These are phyloP conservation scores for Lophura nycthemera DNA, from an alignment of 2,113 vertebrate genomes.

Conservation along the genomic window DNA sequence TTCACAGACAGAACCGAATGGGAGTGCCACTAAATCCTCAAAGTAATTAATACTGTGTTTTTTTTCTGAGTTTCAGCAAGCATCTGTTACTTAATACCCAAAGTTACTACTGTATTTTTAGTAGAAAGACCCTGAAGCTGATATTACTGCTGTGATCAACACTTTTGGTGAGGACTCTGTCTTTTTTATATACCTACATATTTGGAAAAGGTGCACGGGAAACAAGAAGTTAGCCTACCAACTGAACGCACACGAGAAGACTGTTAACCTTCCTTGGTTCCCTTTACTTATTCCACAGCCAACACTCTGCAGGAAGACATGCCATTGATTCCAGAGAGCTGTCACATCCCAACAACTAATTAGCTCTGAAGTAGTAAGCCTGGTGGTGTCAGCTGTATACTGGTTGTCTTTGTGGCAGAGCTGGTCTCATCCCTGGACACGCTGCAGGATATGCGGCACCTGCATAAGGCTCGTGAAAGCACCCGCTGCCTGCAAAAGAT, in stretches of 20 bases:
- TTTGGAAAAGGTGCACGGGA: background rate
- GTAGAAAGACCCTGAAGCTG: background rate
- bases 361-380: background rate
- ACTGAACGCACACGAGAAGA: background rate
- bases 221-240: background rate
- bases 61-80: background rate
- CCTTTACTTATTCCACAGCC: background rate
- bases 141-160: background rate
- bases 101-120: background rate
- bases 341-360: background rate
- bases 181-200: background rate
- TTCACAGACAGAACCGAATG: background rate
- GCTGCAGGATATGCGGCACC: background rate
- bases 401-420: background rate
- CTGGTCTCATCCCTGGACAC: background rate
- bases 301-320: background rate
- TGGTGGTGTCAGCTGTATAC: background rate
- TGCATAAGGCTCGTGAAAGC: background rate
- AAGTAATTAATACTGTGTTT: background rate
- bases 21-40: background rate
- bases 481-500: background rate
- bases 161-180: background rate
- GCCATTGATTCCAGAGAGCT: background rate
- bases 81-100: background rate
- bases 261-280: rapidly evolving